A percentile compares a stretch with the other conserved stretches of the same genome.
Conservation (phyloP, 1,140 invertebrate genomes). For the Drosophila albomicans region DNA sequence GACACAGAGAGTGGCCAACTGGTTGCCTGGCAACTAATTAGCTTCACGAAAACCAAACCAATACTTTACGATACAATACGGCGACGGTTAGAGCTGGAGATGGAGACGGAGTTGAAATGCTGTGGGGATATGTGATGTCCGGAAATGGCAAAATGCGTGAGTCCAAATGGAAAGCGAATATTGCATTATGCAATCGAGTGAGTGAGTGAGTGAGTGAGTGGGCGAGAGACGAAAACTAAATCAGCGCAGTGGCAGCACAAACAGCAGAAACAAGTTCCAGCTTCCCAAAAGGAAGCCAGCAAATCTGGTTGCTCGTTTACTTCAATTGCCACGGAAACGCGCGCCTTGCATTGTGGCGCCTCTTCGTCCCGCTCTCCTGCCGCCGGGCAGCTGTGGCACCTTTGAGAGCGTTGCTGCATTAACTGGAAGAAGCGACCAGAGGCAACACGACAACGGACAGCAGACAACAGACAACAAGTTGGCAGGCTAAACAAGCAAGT, state of each 20-base stretch:
- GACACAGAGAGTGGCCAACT: conserved; percentile 8
- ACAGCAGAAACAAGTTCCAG: conserved; percentile 42
- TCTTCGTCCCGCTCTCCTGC: background rate
- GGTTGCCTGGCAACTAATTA: conserved; percentile 37
- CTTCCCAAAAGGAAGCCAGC: conserved; percentile 44
- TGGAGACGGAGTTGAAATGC: background rate
- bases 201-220: conserved; percentile 13
- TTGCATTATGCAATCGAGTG: conserved; percentile 50
- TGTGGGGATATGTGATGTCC: conserved; percentile 7
- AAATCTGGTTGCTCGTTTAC: conserved; percentile 43
- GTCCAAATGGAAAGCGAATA: conserved; percentile 35
- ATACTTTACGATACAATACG: background rate
- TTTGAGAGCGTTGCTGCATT: conserved; percentile 46
- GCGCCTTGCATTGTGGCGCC: background rate
- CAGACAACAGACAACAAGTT: conserved; percentile 1
- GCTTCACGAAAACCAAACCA: background rate
- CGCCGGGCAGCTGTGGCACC: conserved; percentile 41
- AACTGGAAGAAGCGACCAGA: conserved; percentile 22
- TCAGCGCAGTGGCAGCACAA: conserved; percentile 36
- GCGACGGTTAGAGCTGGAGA: too few species aligned
- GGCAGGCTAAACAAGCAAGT: conserved; percentile 5
- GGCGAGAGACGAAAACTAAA: conserved; percentile 49
- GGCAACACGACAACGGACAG: background rate
- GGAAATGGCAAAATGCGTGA: conserved; percentile 48
- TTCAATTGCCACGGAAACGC: conserved; percentile 75